These are phyloP conservation scores for Scaptodrosophila latifasciaeformis DNA, from an alignment of 2,888 invertebrate genomes.

Conservation along the genomic window DNA sequence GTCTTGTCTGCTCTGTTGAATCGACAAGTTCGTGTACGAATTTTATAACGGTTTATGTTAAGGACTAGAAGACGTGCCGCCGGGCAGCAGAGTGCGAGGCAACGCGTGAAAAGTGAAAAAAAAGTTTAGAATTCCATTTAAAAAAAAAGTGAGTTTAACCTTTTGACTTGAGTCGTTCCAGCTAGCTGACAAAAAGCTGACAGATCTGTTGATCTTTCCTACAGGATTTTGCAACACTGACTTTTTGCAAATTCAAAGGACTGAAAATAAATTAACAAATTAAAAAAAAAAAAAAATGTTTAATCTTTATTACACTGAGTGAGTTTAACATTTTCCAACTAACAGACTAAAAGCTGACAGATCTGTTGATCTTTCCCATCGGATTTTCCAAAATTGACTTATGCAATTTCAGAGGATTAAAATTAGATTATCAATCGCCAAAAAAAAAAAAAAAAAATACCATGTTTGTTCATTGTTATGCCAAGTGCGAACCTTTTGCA, in stretches of 20 bases:
- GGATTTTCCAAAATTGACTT: constrained; percentile 10
- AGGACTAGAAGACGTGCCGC: constrained; percentile 31
- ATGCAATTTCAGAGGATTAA: constrained; percentile 9
- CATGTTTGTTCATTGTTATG: constrained; percentile 31
- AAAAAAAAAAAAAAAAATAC: constrained; percentile 4
- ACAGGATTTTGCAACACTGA: constrained; percentile 12
- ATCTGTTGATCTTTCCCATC: not conserved
- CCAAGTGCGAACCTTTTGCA: constrained; percentile 15
- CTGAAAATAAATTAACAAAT: too few relatives aligned
- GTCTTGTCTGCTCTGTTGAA: constrained; percentile 12
- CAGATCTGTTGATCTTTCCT: not conserved
- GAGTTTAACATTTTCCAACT: constrained; percentile 25
- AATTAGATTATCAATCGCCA: constrained; percentile 8
- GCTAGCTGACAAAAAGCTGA: not conserved
- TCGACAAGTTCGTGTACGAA: not conserved
- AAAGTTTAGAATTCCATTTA: constrained; percentile 31
- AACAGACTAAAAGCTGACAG: not conserved
- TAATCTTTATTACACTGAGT: constrained; percentile 24
- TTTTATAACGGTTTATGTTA: constrained; percentile 22
- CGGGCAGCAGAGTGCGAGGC: constrained; percentile 1
- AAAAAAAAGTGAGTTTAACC: constrained; percentile 37
- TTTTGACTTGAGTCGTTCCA: too few relatives aligned
- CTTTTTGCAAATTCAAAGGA: constrained; percentile 4
- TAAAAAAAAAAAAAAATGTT: too few relatives aligned
- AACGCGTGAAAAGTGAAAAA: constrained; percentile 34